Evolutionary conservation across 2,113 vertebrate species (phyloP), one percentile per base, ranked within the genome.

Genomic region (Gobio gobio): DNA sequence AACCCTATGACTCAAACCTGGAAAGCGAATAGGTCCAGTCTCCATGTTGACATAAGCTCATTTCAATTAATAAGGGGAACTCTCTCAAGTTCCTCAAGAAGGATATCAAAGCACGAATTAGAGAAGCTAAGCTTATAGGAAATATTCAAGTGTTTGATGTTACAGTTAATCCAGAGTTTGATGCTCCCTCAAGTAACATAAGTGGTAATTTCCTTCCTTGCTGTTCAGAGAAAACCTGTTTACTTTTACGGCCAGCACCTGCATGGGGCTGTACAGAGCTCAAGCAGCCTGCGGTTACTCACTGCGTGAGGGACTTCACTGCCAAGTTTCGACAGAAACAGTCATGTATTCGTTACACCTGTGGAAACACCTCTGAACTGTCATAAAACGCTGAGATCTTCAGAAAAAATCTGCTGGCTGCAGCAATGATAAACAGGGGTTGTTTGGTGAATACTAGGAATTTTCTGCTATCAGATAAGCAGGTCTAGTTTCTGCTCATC

Each of bases 381-480:
- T 58, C 8, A 29, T 76, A 77, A 72, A 80, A 61, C 13, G 56
- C 63, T 70, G 76, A 75, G 76, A 18, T 49, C 64, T 80, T 58
- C 47, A 79, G 24, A 56, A 64, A 70, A 56, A 33, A 13, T 47
- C 87, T 74, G 84, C 72, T 78, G 3, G 40, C 24, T 49, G 2
- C 16, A 64, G 43, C 59, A 64, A 24, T 54, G 29, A 75, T 22
- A 80, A 58, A 18, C 16, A 54, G 66, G 47, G 64, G 26, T 40
- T 83, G 49, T 83, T 56, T 36, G 22, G 45, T 82, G 2, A 81
- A 81, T 12, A 54, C 66, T 51, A 68, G 49, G 14, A 26, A 58
- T 83, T 58, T 68, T 83, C 29, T 58, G 80, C 78, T 49, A 80
- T 80, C 78, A 80, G 89, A 92, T 93, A 88, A 75, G 59, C 58